Base-by-base conservation (phyloP, 2,888 invertebrate genomes). In the Eumerus sabulonum region DNA sequence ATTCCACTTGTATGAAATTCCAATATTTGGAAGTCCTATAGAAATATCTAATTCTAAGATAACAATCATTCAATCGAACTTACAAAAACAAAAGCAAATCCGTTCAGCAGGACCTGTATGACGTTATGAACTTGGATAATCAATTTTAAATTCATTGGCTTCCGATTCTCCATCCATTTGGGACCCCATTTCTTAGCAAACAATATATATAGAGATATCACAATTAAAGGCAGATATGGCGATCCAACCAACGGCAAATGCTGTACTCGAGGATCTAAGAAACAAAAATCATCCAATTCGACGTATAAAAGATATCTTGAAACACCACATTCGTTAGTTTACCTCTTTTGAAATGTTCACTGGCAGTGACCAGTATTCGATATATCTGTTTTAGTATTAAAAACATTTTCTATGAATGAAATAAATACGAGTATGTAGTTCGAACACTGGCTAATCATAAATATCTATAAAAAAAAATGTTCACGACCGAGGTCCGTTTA, bases 151-250 rank as follows among this genome's bases (percentile, higher is more conserved):
- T 94, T 91, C 82, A 91, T 92, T 0, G 95, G 92, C 63, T 90
- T 87, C 48, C 93, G 90, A 76, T 92, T 90, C 63, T 91, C 90
- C 95, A 95, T 95, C 85, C 92, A 90, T 50, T 90, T 88, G 0
- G 96, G 96, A 0, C 96, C 95, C 85, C 92, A 89, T 84, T 91
- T 91, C 45, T 92, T 88, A 0, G 95, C 93, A 83, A 95, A 92
- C 84, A 92, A 90, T 12, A 95, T 88, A 86, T 96, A 96, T 0
- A 90, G 62, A 0, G 89, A 86, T 16, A 92, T 87, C 47, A 95
- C 83, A 0, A 87, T 36, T 0, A 93, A 0, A 0, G 90, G 90
- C 63, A 93, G 92, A 84, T 92, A 90, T 1, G 95, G 94, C 19
- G 92, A 91, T 0, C 91, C 90, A 84, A 94, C 92, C 45, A 96